Percentiles rank a stretch among this genome's conserved stretches.
Conservation (phyloP, 2,888 invertebrate species). For the Agonopterix alstromeriana region DNA sequence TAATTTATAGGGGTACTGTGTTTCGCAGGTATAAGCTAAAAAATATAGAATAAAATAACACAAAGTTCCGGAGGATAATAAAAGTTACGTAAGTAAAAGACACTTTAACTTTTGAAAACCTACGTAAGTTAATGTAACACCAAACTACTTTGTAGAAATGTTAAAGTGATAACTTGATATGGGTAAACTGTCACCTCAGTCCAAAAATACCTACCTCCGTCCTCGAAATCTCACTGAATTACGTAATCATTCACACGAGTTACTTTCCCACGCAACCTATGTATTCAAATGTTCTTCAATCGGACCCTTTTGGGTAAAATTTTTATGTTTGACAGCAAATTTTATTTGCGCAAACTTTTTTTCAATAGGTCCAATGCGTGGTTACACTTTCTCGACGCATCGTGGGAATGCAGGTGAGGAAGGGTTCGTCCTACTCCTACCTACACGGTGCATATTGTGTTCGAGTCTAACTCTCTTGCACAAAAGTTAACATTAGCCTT, state of each 20-base stretch:
- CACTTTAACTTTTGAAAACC: constrained; percentile 7
- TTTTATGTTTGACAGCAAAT: constrained; percentile 63
- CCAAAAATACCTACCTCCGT: not conserved
- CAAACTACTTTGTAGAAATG: constrained; percentile 8
- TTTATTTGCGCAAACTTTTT: constrained; percentile 68
- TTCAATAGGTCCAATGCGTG: constrained; percentile 31
- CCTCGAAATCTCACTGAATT: constrained; percentile 3
- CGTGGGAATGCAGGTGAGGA: constrained; percentile 76
- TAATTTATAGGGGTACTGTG: too few relatives aligned
- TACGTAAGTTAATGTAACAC: constrained; percentile 3
- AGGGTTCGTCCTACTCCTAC: constrained; percentile 51
- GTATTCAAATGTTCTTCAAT: constrained; percentile 42
- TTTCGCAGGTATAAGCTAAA: too few relatives aligned
- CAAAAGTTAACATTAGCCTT: constrained; percentile 63
- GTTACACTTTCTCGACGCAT: constrained; percentile 61
- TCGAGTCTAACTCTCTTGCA: constrained; percentile 53
- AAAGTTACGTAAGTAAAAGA: not conserved
- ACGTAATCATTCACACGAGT: constrained; percentile 27
- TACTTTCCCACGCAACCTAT: constrained; percentile 52
- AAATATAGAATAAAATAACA: too few relatives aligned
- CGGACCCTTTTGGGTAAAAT: constrained; percentile 55
- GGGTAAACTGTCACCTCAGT: constrained; percentile 7
- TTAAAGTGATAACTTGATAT: constrained; percentile 11
- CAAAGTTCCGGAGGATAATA: too few relatives aligned
- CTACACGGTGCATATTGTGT: constrained; percentile 41